Evolutionary conservation across 1,140 invertebrate genomes (phyloP).

Genomic region (Heterodera carotae): DNA sequence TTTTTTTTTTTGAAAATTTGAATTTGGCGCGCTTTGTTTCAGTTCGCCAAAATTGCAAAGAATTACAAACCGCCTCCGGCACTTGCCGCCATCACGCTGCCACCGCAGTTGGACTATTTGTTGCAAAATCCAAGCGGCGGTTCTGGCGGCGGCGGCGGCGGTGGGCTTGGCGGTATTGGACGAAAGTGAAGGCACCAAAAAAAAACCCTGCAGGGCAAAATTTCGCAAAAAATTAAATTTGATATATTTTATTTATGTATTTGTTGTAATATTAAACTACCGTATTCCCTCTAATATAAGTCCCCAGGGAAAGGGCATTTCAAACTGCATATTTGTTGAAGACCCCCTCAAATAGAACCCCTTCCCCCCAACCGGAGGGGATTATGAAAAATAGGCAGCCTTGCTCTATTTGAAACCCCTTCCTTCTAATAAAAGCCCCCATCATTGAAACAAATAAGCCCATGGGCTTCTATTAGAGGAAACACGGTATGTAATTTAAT

Average conservation of each 20-base stretch:
- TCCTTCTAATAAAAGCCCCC: too few species aligned
- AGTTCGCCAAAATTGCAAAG: conserved; percentile 64
- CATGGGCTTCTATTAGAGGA: too few species aligned
- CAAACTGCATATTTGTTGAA: too few species aligned
- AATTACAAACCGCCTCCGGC: conserved; percentile 65
- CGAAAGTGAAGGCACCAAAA: background rate
- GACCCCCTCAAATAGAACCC: background rate
- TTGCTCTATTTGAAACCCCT: too few species aligned
- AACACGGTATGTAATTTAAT: too few species aligned
- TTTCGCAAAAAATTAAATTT: conserved; percentile 13
- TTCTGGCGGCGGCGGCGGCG: background rate
- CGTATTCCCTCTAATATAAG: too few species aligned
- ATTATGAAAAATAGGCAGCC: too few species aligned
- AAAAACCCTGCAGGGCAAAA: background rate
- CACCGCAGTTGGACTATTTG: conserved; percentile 64
- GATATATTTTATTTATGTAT: background rate
- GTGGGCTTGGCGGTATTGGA: conserved; percentile 5
- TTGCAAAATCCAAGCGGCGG: conserved; percentile 42
- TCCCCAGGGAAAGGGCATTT: too few species aligned
- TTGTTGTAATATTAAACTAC: too few species aligned
- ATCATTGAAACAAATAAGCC: too few species aligned
- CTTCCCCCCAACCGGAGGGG: too few species aligned
- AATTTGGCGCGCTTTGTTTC: conserved; percentile 43
- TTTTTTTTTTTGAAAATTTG: conserved; percentile 15
- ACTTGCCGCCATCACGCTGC: conserved; percentile 54